Evolutionary conservation across 2,113 vertebrate species (phyloP), one percentile per base, ranked within the genome.

Genomic region (Arizona elegans): DNA sequence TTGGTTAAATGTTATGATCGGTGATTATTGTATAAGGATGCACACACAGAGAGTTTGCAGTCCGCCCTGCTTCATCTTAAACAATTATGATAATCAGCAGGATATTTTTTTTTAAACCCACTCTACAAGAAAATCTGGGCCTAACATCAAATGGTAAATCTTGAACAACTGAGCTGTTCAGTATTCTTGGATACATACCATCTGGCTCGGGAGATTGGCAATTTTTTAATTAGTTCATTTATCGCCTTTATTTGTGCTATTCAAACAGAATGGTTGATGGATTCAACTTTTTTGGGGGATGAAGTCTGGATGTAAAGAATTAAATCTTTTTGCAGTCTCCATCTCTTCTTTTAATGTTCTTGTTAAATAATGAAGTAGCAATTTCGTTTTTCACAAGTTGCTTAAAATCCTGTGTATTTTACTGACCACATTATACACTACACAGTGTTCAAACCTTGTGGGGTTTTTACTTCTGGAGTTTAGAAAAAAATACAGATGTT

Each of bases 141-240:
- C 13, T 62, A 65, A 53, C 62, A 89, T 43, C 5, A 33, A 86
- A 65, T 93, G 24, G 54, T 2, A 92, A 88, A 93, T 93, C 54
- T 91, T 91, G 87, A 86, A 89, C 8, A 94, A 92, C 85, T 54
- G 5, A 62, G 29, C 6, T 13, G 85, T 91, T 91, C 54, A 17
- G 23, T 33, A 56, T 54, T 86, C 52, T 43, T 70, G 55, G 75
- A 38, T 86, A 86, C 43, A 86, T 91, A 33, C n/a, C 65, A 85
- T 75, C 52, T 55, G 90, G 65, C n/a, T 85, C n/a, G 8, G 29
- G n/a, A 85, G 75, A 56, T 21, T 91, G 55, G 23, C 43, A 86
- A 91, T 58, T 86, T 91, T 12, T 85, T 56, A 91, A 91, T 86
- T 91, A 91, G 43, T 33, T 81, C 70, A 21, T 91, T 91, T 91